Evolutionary conservation across 1,140 invertebrate species (phyloP).

Genomic region (Drosophila burlai): DNA sequence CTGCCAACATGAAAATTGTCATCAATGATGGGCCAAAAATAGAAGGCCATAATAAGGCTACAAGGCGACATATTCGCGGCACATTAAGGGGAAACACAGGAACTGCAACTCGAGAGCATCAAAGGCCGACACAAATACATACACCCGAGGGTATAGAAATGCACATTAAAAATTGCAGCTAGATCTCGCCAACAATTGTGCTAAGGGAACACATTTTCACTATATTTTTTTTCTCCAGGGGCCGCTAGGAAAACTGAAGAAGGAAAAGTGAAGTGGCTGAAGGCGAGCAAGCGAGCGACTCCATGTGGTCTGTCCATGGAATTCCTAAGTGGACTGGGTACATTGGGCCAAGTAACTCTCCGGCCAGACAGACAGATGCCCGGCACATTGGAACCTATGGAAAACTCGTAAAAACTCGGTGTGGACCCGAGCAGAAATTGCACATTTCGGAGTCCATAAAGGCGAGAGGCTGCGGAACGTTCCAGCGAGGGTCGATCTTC

Average conservation of each 20-base stretch:
- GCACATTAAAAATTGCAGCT: slow-evolving; percentile 61
- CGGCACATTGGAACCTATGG: slow-evolving; percentile 73
- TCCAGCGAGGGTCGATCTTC: slow-evolving; percentile 34
- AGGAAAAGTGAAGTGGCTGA: slow-evolving; percentile 46
- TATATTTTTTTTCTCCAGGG: slow-evolving; percentile 18
- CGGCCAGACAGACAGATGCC: slow-evolving; percentile 61
- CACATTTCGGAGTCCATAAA: slow-evolving; percentile 80
- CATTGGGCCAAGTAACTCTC: slow-evolving; percentile 54
- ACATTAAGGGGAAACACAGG: slow-evolving; percentile 43
- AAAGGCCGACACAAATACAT: slow-evolving; percentile 47
- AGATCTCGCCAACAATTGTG: slow-evolving; percentile 46
- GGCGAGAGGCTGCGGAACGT: slow-evolving; percentile 9
- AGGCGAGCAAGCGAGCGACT: slow-evolving; percentile 48
- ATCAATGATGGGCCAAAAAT: slow-evolving; percentile 57
- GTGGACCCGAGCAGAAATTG: slow-evolving; percentile 52
- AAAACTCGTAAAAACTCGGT: slow-evolving; percentile 66
- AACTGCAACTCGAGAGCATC: slow-evolving; percentile 51
- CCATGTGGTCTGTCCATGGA: slow-evolving; percentile 70
- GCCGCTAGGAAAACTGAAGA: slow-evolving; percentile 28
- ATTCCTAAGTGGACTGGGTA: slow-evolving; percentile 74
- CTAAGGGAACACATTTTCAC: slow-evolving; percentile 58
- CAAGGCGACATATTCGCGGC: slow-evolving; percentile 48
- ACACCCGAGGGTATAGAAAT: slow-evolving; percentile 44
- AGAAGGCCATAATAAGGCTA: slow-evolving; percentile 53
- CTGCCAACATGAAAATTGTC: slow-evolving; percentile 34